Conservation (phyloP, 2,797 vertebrate species). For the Enteromius argenteus region DNA sequence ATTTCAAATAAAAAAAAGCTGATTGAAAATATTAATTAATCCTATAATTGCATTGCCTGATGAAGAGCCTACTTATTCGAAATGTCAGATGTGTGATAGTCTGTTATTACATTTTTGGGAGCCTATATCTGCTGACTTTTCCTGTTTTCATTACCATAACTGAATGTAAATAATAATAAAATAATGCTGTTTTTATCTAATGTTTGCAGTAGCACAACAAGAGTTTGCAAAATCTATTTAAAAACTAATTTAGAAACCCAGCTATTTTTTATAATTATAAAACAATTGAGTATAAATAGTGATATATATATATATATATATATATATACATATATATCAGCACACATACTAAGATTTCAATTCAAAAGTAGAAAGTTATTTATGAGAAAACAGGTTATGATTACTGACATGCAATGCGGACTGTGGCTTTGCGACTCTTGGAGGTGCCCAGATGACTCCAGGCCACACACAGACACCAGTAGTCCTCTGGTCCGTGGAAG, state of each 20-base stretch:
- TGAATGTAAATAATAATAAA: neutral
- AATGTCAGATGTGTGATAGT: neutral
- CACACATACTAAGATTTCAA: neutral
- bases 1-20: neutral
- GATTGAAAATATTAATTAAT: neutral
- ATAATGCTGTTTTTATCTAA: neutral
- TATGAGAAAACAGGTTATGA: no score
- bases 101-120: neutral
- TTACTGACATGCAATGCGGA: constrained; percentile 93
- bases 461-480: constrained; percentile 95
- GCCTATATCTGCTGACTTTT: no score
- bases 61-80: neutral
- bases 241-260: neutral
- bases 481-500: constrained; percentile 94
- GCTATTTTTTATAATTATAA: neutral
- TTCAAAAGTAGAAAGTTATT: neutral
- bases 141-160: no score
- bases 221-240: no score
- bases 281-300: no score
- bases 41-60: neutral
- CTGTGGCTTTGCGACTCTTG: constrained; percentile 93
- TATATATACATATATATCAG: no score
- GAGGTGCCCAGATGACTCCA: constrained; percentile 96
- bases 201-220: no score
- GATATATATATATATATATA: no score